Evolutionary conservation across 2,888 invertebrate genomes (phyloP).

Genomic region (Boloria selene): DNA sequence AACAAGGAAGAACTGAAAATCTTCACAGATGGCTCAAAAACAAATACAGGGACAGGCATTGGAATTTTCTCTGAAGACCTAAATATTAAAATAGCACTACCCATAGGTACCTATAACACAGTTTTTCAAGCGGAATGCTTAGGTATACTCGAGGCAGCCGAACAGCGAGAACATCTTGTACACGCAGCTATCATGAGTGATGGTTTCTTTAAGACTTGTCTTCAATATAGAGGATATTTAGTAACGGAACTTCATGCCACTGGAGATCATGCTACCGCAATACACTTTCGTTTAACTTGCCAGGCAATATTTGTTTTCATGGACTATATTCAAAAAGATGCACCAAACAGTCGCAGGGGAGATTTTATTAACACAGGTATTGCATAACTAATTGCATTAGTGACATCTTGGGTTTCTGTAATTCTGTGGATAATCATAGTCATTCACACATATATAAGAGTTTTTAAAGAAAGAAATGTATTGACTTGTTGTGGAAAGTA

Average conservation of each 20-base stretch:
- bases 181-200: slow-evolving; percentile 87
- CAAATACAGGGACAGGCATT: no score
- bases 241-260: slow-evolving; percentile 80
- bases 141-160: no score
- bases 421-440: slow-evolving; percentile 79
- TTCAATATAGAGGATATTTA: slow-evolving; percentile 86
- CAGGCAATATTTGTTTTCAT: slow-evolving; percentile 90
- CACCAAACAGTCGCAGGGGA: slow-evolving; percentile 84
- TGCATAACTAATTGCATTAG: slow-evolving; percentile 85
- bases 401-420: slow-evolving; percentile 84
- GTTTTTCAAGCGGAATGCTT: no score
- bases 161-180: slow-evolving; percentile 78
- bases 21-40: no score
- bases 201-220: slow-evolving; percentile 89
- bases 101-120: no score
- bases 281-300: slow-evolving; percentile 86
- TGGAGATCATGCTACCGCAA: slow-evolving; percentile 82
- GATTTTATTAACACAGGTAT: slow-evolving; percentile 88
- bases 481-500: slow-evolving; percentile 76
- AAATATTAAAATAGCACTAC: no score
- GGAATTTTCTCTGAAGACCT: no score
- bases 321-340: slow-evolving; percentile 90
- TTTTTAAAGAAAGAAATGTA: slow-evolving; percentile 69
- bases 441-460: slow-evolving; percentile 79
- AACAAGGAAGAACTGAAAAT: no score